Evolutionary conservation across 2,113 vertebrate species (phyloP), one percentile per base, ranked within the genome.

Genomic region (Melanostigma gelatinosum): DNA sequence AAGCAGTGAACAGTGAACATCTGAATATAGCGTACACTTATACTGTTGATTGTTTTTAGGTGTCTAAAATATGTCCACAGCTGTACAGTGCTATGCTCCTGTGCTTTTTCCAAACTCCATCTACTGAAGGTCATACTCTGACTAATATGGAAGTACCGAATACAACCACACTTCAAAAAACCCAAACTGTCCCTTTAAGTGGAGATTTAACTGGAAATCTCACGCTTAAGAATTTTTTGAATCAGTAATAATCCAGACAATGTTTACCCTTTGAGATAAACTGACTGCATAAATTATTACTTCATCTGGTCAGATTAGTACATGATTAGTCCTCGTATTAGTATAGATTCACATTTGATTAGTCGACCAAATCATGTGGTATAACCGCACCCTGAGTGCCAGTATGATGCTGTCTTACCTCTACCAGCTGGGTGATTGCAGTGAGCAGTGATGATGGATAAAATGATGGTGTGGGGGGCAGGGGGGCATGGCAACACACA

Each of bases 341-440:
- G 2, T 29, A 58, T 18, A 16, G 63, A 74, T 24, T 62, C 13
- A 15, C 32, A 32, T 54, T 67, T 57, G 1, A 22, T 61, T 44
- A 57, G 15, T 57, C 3, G 11, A 71, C 10, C 44, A 69, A 77
- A 79, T 84, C 34, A n/a, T 66, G 81, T 78, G 67, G 1, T 3
- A 34, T 7, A 32, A 22, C 18, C 5, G 24, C 55, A 44, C 15
- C 75, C 82, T 20, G 82, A 85, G 75, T 61, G 85, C 8, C 62
- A 24, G 77, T 72, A 75, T 12, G 64, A 69, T 42, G 81, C 24
- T 9, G 69, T 91, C 95, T 96, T 95, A 96, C 95, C 95, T 96
- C 95, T 81, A 93, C 89, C 93, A 96, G 95, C 95, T 96, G 94
- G 92, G 91, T 93, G 92, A 92, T 86, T 85, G 94, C 82, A 94